phyloP scores from a whole-genome alignment of 2,113 vertebrate species.

The Brachionichthys hirsutus region DNA sequence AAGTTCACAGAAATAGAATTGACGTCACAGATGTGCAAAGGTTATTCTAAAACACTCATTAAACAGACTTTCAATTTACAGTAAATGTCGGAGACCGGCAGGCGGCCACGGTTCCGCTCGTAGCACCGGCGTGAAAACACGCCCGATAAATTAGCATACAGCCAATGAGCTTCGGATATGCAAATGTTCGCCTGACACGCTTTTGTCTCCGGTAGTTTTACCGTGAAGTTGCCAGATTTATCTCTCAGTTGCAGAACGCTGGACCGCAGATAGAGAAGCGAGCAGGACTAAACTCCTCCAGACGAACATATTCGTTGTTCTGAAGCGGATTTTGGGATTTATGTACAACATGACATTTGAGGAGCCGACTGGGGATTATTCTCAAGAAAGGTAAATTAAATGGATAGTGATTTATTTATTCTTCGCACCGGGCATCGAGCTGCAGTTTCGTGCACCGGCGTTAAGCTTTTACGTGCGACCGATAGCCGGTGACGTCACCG shows the following conservation, averaged over 20 bases:
- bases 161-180: conserved; percentile 54
- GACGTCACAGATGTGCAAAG: background rate
- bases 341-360: conserved; percentile 78
- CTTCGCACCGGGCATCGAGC: background rate
- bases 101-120: conserved; percentile 16
- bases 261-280: conserved; percentile 23
- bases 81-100: background rate
- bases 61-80: background rate
- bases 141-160: conserved; percentile 16
- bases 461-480: too few relatives aligned
- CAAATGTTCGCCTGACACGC: conserved; percentile 14
- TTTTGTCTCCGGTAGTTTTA: conserved; percentile 43
- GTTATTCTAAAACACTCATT: background rate
- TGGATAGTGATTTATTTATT: background rate
- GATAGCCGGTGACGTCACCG: too few relatives aligned
- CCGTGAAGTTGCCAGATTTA: conserved; percentile 59
- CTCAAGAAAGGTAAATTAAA: conserved; percentile 71
- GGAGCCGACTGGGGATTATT: conserved; percentile 72
- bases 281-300: conserved; percentile 2
- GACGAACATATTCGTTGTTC: conserved; percentile 2
- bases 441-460: too few relatives aligned
- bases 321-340: conserved; percentile 56
- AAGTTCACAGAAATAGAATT: too few relatives aligned
- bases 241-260: conserved; percentile 51
- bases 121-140: background rate